Conservation (phyloP, 2,113 vertebrate species). For the Alosa alosa region DNA sequence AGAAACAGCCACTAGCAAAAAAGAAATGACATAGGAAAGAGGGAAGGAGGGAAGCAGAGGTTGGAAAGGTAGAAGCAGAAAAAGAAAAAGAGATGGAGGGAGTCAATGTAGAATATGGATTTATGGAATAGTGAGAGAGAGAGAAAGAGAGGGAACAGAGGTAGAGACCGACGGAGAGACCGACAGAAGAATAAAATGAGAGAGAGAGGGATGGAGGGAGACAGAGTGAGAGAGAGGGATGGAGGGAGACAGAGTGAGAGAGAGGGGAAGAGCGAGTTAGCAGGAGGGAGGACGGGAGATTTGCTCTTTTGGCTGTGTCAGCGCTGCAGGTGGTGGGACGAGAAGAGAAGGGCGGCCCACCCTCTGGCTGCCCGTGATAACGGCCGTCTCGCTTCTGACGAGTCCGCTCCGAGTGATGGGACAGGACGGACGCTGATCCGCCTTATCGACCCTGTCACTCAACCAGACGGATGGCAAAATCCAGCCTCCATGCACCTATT, state of each 20-base stretch:
- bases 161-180: not conserved
- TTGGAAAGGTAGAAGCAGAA: not conserved
- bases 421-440: conserved; percentile 32
- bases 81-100: not conserved
- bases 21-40: too few relatives aligned
- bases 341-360: conserved; percentile 17
- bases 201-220: not conserved
- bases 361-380: conserved; percentile 43
- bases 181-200: not conserved
- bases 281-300: not conserved
- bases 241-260: not conserved
- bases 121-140: not conserved
- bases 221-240: not conserved
- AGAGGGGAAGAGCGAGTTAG: not conserved
- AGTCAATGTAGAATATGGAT: not conserved
- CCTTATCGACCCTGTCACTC: conserved; percentile 46
- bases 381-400: conserved; percentile 34
- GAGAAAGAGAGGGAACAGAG: not conserved
- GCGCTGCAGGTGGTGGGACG: conserved; percentile 7
- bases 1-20: too few relatives aligned
- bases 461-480: conserved; percentile 47
- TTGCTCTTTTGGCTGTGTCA: conserved; percentile 22
- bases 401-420: conserved; percentile 29
- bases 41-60: not conserved
- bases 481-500: conserved; percentile 18